Base-by-base conservation (phyloP, 37 sponge, comb jelly and placozoan species). In the Tethya wilhelma region DNA sequence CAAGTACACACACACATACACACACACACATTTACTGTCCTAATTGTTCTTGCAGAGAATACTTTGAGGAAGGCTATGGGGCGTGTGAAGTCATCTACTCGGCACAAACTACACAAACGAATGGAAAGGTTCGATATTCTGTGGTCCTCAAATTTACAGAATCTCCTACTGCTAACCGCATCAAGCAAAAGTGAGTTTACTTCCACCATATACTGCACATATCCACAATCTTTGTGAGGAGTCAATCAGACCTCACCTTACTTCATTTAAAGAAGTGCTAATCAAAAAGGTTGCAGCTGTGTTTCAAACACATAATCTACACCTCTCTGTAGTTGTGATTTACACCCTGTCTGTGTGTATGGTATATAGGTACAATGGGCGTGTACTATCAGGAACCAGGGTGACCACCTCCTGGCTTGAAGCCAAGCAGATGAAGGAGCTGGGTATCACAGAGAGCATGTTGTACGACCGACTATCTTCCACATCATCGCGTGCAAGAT, bases 171-270 rank as follows among this genome's bases (percentile, higher is more conserved):
- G 83, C 83, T 38, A 82, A 82, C 64, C 40, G 63, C 40, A 56
- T 73, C 7, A 82, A 82, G 43, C 83, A 82, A 44, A 82, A 62
- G 83, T 82, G 26, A 44, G 83, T 41, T 40, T 23, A 31, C 2
- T n/a, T 11, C 22, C 9, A 28, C 25, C 30, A 63, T 28, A 9
- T 25, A 8, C 30, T 9, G 8, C 8, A 26, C 8, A 25, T 25
- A 28, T 63, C n/a, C 30, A 28, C 25, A 12, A 12, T 63, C 30
- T 63, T 8, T 63, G 9, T 20, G 19, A 20, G 25, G n/a, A n/a
- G n/a, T n/a, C n/a, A n/a, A n/a, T n/a, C n/a, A n/a, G n/a, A 9
- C 8, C n/a, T 63, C 22, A 26, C n/a, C n/a, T n/a, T n/a, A n/a
- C n/a, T n/a, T n/a, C n/a, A n/a, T n/a, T n/a, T n/a, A n/a, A n/a